Conservation (phyloP, 1,140 invertebrate species). For the Hyposmocoma kahamanoa region DNA sequence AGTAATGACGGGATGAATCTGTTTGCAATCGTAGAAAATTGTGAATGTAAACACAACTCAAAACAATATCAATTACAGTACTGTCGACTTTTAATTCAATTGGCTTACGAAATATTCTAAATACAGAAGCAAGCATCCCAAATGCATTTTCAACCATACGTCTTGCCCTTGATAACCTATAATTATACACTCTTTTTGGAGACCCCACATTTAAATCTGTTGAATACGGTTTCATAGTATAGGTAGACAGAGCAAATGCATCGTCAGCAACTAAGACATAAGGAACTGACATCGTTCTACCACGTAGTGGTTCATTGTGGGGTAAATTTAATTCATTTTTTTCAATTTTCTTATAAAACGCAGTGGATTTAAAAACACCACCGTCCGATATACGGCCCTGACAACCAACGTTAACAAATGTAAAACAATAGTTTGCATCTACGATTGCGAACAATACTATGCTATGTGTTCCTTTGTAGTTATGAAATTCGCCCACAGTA, state of each 20-base stretch:
- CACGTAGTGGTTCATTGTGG: constrained; percentile 6
- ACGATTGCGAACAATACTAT: constrained; percentile 5
- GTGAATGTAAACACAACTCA: too few species aligned
- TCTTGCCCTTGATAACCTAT: constrained; percentile 13
- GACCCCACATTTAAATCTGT: constrained; percentile 10
- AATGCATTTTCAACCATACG: constrained; percentile 6
- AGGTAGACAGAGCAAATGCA: constrained; percentile 8
- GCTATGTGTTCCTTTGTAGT: not conserved
- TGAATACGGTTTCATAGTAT: constrained; percentile 13
- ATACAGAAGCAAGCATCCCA: not conserved
- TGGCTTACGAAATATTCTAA: not conserved
- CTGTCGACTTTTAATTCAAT: too few species aligned
- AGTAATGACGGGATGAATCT: too few species aligned
- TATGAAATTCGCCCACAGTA: not conserved
- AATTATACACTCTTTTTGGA: constrained; percentile 13
- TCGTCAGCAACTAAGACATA: constrained; percentile 16
- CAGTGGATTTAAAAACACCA: not conserved
- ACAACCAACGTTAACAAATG: constrained; percentile 3
- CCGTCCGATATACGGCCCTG: constrained; percentile 4
- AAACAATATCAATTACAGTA: too few species aligned
- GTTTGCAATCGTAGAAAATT: too few species aligned
- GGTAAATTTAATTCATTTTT: not conserved
- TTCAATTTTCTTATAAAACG: not conserved
- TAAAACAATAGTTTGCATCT: constrained; percentile 1
- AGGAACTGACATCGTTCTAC: constrained; percentile 8